phyloP scores from a whole-genome alignment of 2,113 vertebrate species.

The Puffinus mauretanicus region DNA sequence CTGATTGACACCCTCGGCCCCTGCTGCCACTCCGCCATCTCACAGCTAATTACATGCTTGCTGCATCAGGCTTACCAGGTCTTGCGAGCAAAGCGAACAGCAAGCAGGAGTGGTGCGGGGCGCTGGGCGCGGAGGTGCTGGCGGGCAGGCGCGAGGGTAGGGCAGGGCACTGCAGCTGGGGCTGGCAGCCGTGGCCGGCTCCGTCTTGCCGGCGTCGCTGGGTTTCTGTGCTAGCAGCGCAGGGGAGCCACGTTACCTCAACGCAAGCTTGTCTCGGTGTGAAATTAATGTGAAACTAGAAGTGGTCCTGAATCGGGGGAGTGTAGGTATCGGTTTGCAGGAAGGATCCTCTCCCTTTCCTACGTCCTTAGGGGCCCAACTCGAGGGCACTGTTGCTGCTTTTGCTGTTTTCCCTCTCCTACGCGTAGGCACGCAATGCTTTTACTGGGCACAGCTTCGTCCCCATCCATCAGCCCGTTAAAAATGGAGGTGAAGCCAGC shows the following conservation, averaged over 20 bases:
- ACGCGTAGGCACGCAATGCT: rapidly evolving
- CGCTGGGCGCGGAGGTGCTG: background rate
- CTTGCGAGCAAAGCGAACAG: rapidly evolving
- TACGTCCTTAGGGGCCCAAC: rapidly evolving
- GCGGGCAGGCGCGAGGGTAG: background rate
- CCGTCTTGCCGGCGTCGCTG: rapidly evolving
- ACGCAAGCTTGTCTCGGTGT: rapidly evolving
- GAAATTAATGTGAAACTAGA: background rate
- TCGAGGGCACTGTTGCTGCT: background rate
- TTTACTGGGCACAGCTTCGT: background rate
- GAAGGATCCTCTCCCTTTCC: background rate
- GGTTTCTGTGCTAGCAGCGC: rapidly evolving
- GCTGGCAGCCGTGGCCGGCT: background rate
- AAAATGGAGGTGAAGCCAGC: background rate
- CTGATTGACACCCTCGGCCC: background rate
- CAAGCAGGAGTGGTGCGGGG: rapidly evolving
- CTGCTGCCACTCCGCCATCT: background rate
- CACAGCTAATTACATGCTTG: background rate
- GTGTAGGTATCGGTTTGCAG: background rate
- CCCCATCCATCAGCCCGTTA: background rate
- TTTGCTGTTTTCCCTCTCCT: background rate
- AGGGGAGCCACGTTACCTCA: rapidly evolving
- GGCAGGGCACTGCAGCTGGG: background rate
- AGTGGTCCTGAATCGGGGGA: background rate
- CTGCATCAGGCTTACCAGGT: rapidly evolving